phyloP scores from a whole-genome alignment of 2,888 invertebrate genomes.

The Cephus rjabovi region DNA sequence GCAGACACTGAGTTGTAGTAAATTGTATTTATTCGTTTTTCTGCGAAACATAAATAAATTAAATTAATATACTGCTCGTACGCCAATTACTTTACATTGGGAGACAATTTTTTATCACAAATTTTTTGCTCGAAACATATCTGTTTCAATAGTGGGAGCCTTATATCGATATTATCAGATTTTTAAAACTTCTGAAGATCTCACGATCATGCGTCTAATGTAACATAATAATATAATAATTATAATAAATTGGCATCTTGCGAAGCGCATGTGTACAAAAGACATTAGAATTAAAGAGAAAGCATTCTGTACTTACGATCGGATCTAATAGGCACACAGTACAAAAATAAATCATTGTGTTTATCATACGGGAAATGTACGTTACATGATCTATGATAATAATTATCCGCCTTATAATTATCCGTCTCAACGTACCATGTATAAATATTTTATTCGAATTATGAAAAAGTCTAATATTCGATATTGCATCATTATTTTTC shows the following conservation, averaged over 20 bases:
- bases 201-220: slow-evolving; percentile 54
- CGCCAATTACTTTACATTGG: not conserved
- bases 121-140: not conserved
- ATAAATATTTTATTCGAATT: not conserved
- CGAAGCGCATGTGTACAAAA: not conserved
- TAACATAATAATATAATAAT: slow-evolving; percentile 36
- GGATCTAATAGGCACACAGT: not conserved
- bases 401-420: not conserved
- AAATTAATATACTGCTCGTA: not conserved
- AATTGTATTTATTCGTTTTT: not conserved
- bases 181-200: slow-evolving; percentile 1
- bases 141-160: not conserved
- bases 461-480: not conserved
- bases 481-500: not conserved
- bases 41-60: not conserved
- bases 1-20: not conserved
- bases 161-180: not conserved
- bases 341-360: not conserved
- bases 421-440: not conserved
- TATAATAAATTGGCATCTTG: not conserved
- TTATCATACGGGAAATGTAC: not conserved
- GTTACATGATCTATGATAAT: not conserved
- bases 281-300: not conserved
- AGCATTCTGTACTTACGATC: not conserved
- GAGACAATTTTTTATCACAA: slow-evolving; percentile 6